Evolutionary conservation across 2,888 invertebrate genomes (phyloP).

Genomic region (Apeira syringaria): DNA sequence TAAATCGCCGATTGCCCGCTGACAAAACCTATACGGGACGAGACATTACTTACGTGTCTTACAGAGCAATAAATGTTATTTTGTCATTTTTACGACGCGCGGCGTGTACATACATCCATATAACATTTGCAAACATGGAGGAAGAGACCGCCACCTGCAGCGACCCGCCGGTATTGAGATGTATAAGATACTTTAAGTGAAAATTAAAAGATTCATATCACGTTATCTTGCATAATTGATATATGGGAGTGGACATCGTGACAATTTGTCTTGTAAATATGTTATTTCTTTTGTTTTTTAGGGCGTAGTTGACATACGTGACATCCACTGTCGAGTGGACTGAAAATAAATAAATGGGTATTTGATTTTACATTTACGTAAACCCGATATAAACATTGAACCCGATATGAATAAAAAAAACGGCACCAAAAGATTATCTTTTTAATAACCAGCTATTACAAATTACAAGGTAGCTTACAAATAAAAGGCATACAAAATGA

Average conservation of each 20-base stretch:
- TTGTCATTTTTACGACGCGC: slow-evolving; percentile 71
- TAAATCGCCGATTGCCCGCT: slow-evolving; percentile 76
- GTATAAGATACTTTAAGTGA: slow-evolving; percentile 41
- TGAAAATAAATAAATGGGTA: not conserved
- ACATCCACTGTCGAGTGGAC: too few species aligned
- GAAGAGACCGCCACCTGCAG: slow-evolving; percentile 57
- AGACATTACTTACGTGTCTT: slow-evolving; percentile 68
- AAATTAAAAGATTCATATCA: slow-evolving; percentile 36
- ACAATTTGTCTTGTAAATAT: slow-evolving; percentile 6
- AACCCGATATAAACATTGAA: slow-evolving; percentile 9
- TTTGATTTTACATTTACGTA: slow-evolving; percentile 9
- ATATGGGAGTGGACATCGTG: slow-evolving; percentile 20
- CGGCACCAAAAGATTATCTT: slow-evolving; percentile 20
- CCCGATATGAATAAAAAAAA: slow-evolving; percentile 7
- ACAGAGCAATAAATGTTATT: slow-evolving; percentile 67
- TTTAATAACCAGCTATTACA: slow-evolving; percentile 19
- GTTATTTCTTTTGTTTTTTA: not conserved
- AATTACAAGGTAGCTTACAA: slow-evolving; percentile 23
- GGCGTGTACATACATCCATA: slow-evolving; percentile 46
- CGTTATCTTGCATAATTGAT: slow-evolving; percentile 31
- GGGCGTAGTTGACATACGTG: too few species aligned
- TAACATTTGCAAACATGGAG: slow-evolving; percentile 57
- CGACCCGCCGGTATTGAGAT: slow-evolving; percentile 48
- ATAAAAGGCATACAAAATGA: slow-evolving; percentile 34
- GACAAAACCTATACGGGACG: slow-evolving; percentile 71